Evolutionary conservation across 2,888 invertebrate genomes (phyloP).

Genomic region (Patella ulyssiponensis): DNA sequence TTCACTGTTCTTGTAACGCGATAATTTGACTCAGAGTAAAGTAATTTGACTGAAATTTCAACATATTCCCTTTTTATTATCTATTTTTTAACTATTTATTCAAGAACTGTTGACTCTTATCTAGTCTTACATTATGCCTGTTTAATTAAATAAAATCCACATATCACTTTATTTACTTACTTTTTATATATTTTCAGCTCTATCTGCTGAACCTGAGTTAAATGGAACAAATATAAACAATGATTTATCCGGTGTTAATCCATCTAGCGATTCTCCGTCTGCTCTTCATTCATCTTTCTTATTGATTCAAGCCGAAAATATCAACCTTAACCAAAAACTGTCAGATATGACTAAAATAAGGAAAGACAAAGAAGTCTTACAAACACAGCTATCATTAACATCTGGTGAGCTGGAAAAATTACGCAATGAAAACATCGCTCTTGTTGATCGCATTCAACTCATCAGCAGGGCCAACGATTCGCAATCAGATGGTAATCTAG

Average conservation of each 20-base stretch:
- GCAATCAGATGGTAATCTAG: constrained; percentile 28
- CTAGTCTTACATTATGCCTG: too few species aligned
- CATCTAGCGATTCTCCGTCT: neutral
- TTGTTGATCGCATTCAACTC: neutral
- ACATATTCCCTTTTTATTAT: too few species aligned
- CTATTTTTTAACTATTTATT: too few species aligned
- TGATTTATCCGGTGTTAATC: neutral
- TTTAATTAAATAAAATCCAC: neutral
- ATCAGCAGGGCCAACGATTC: neutral
- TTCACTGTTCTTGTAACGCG: too few species aligned
- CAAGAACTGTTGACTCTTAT: too few species aligned
- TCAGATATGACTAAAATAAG: neutral
- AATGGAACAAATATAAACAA: neutral
- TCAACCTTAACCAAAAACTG: neutral
- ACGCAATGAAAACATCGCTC: neutral
- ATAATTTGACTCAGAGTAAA: too few species aligned
- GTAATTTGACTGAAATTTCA: too few species aligned
- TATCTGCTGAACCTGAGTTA: neutral
- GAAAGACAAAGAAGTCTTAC: neutral
- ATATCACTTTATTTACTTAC: neutral
- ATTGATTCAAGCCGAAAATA: constrained; percentile 5
- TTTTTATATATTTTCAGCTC: neutral
- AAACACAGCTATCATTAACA: neutral
- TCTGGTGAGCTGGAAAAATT: neutral
- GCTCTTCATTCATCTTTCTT: neutral